Conservation (phyloP, 2,113 vertebrate genomes). For the Odontophorus gujanensis region DNA sequence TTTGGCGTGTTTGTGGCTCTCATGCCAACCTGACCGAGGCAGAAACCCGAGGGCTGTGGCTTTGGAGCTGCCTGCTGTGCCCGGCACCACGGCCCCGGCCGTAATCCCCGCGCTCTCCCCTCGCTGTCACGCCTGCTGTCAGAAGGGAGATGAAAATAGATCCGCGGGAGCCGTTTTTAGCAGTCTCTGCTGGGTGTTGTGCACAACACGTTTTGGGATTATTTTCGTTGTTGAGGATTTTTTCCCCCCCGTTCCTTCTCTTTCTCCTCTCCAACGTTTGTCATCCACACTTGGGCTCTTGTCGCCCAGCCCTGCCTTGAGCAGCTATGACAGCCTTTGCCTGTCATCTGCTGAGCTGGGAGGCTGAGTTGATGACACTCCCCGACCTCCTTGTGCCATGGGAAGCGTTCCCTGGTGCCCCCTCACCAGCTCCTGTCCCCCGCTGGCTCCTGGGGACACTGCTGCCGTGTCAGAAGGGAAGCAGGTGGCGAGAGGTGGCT, state of each 20-base stretch:
- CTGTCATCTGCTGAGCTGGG: neutral
- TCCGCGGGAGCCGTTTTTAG: slow-evolving; percentile 57
- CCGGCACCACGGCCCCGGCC: rapidly evolving
- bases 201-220: slow-evolving; percentile 46
- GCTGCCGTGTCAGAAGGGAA: neutral
- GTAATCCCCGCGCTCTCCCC: neutral
- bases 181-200: slow-evolving; percentile 41
- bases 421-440: neutral
- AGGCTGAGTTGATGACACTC: neutral
- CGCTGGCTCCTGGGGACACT: neutral
- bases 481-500: neutral
- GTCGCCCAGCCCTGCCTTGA: neutral
- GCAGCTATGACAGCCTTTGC: too few relatives aligned
- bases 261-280: neutral
- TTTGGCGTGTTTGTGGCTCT: rapidly evolving
- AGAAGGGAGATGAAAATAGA: slow-evolving; percentile 62
- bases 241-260: neutral
- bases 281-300: neutral
- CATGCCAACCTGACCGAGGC: rapidly evolving
- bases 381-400: rapidly evolving
- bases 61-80: neutral
- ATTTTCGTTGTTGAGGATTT: slow-evolving; percentile 19
- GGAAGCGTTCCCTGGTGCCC: neutral
- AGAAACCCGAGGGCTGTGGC: neutral
- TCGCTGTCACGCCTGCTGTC: slow-evolving; percentile 26